Evolutionary conservation across 2,797 vertebrate genomes (phyloP).

Genomic region (Crocodylus rhombifer): DNA sequence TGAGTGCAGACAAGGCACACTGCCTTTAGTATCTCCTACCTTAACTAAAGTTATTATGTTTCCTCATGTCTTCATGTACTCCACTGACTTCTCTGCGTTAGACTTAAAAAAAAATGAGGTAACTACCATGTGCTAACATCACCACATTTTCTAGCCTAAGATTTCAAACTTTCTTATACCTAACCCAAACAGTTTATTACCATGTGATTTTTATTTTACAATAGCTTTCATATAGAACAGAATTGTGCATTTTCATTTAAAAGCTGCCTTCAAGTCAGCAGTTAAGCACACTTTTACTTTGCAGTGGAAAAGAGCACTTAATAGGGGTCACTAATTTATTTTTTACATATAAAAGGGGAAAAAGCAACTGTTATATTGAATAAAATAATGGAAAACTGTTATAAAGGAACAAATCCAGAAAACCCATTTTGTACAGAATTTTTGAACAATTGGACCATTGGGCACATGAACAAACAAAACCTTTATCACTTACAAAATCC

Average conservation of each 20-base stretch:
- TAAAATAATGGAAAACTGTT: conserved; percentile 10
- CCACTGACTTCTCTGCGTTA: neutral
- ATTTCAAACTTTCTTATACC: neutral
- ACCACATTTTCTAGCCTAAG: neutral
- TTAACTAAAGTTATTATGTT: neutral
- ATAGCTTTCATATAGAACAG: neutral
- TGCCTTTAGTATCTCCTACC: neutral
- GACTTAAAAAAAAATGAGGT: neutral
- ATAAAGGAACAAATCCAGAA: conserved; percentile 9
- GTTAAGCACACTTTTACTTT: neutral
- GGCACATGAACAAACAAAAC: conserved; percentile 32
- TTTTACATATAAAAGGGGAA: neutral
- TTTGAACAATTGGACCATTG: neutral
- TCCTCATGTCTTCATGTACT: neutral
- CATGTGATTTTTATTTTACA: neutral
- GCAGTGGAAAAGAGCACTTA: neutral
- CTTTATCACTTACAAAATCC: conserved; percentile 35
- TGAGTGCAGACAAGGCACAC: fast-evolving
- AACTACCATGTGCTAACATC: fast-evolving
- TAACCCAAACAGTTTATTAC: neutral
- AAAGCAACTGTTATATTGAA: conserved; percentile 23
- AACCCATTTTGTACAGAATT: neutral
- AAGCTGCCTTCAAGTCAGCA: neutral
- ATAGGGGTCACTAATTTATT: neutral
- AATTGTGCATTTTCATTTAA: neutral